Evolutionary conservation across 2,797 vertebrate genomes (phyloP), one percentile per base, ranked within the genome.

Genomic region (Acanthurus tractus): DNA sequence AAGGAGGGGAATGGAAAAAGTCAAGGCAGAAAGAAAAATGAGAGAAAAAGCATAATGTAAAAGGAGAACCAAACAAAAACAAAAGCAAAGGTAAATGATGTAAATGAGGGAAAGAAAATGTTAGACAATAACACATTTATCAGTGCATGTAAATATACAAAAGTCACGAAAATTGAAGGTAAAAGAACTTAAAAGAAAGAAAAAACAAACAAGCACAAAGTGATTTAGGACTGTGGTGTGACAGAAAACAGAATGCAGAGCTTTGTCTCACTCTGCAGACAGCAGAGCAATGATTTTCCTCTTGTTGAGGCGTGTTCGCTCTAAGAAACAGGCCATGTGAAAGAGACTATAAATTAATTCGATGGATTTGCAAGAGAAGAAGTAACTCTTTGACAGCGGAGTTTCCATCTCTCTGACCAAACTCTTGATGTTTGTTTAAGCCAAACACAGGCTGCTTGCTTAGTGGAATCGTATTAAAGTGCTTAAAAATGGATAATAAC

Each of bases 1-100:
- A 79, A 54, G 38, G 15, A 25, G 6, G 55, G 45, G 62, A 64
- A 70, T 50, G 70, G 65, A 79, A 79, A 78, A 66, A 73, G 29
- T 22, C 76, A 88, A 74, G 55, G 78, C 73, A 83, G 34, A 68
- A 52, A 81, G 91, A 90, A 89, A 91, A 90, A 89, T 81, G 44
- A 71, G 81, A 70, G 49, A 63, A 17, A 70, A 78, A 68, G 72
- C 20, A 84, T 4, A 18, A 7, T 6, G 8, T n/a, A n/a, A n/a
- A 49, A 76, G 49, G 64, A 66, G 38, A 72, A 69, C n/a, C 42
- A 50, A 75, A 76, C 22, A 77, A 29, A 14, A 65, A 69, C 59
- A 25, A 63, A 82, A 36, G 29, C 7, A 38, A 49, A 25, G 55
- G 12, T 29, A 67, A 55, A 20, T 6, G 8, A 73, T 29, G 45